These are phyloP conservation scores for Acrossocheilus wenchowensis DNA, from an alignment of 2,797 vertebrate genomes.

Conservation along the genomic window DNA sequence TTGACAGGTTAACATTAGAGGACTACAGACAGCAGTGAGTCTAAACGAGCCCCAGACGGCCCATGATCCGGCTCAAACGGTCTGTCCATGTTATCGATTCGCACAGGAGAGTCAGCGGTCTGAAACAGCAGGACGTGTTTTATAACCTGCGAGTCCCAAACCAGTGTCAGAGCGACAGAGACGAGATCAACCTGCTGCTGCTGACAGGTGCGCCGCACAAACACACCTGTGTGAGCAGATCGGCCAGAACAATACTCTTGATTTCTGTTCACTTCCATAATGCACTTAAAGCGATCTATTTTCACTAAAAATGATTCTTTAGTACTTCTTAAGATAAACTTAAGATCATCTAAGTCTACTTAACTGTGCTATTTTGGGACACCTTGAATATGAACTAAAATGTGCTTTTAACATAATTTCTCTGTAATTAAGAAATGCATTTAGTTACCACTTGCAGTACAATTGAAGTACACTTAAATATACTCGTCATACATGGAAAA, in stretches of 20 bases:
- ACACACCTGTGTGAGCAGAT: not conserved
- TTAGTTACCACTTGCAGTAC: not conserved
- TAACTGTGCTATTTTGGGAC: too few relatives aligned
- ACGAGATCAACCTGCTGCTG: conserved; percentile 78
- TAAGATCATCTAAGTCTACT: too few relatives aligned
- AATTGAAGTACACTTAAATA: too few relatives aligned
- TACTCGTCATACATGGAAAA: too few relatives aligned
- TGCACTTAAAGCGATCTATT: too few relatives aligned
- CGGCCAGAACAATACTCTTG: too few relatives aligned
- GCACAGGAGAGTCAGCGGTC: conserved; percentile 70
- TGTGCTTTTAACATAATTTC: too few relatives aligned
- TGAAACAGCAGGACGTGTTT: conserved; percentile 76
- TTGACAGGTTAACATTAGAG: not conserved
- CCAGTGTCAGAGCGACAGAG: conserved; percentile 67
- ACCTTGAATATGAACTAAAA: too few relatives aligned
- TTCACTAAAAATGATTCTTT: too few relatives aligned
- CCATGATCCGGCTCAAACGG: not conserved
- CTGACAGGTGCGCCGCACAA: conserved; percentile 69
- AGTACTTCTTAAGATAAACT: too few relatives aligned
- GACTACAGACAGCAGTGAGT: not conserved
- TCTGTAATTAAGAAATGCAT: too few relatives aligned
- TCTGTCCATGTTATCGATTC: not conserved
- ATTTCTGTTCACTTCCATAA: too few relatives aligned
- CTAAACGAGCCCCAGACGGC: not conserved
- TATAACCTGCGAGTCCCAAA: conserved; percentile 75